phyloP scores from a whole-genome alignment of 2,888 invertebrate species.

The Drosophila mimica region DNA sequence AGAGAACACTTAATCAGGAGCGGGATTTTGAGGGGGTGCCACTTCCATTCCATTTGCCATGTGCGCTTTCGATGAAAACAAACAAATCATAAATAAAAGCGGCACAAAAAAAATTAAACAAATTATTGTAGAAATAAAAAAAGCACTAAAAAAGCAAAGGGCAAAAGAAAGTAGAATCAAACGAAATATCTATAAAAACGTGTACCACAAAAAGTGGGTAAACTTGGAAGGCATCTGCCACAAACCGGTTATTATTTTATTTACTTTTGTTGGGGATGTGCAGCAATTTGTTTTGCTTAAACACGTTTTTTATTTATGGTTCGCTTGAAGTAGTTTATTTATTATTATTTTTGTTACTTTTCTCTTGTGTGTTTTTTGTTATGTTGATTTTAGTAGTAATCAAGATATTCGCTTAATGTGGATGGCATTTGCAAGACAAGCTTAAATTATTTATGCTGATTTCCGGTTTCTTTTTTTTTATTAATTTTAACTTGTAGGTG shows the following conservation, averaged over 20 bases:
- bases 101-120: slow-evolving; percentile 8
- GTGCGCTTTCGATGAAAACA: slow-evolving; percentile 21
- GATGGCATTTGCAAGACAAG: slow-evolving; percentile 4
- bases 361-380: slow-evolving; percentile 2
- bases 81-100: slow-evolving; percentile 16
- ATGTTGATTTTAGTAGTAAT: slow-evolving; percentile 2
- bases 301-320: slow-evolving; percentile 45
- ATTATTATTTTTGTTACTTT: slow-evolving; percentile 24
- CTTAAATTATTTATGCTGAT: slow-evolving; percentile 12
- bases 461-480: not conserved
- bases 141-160: slow-evolving; percentile 14
- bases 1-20: slow-evolving; percentile 20
- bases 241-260: slow-evolving; percentile 55
- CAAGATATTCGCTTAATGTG: not conserved
- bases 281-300: slow-evolving; percentile 24
- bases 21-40: not conserved
- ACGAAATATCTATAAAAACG: not conserved
- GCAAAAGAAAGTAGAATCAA: slow-evolving; percentile 1
- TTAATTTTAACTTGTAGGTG: slow-evolving; percentile 5
- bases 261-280: slow-evolving; percentile 3
- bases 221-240: slow-evolving; percentile 47
- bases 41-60: slow-evolving; percentile 4
- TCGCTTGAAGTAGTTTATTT: slow-evolving; percentile 52
- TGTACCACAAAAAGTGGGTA: slow-evolving; percentile 35
- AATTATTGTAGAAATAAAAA: slow-evolving; percentile 54